Conservation (phyloP, 1,140 invertebrate genomes). For the Heliconius melpomene region DNA sequence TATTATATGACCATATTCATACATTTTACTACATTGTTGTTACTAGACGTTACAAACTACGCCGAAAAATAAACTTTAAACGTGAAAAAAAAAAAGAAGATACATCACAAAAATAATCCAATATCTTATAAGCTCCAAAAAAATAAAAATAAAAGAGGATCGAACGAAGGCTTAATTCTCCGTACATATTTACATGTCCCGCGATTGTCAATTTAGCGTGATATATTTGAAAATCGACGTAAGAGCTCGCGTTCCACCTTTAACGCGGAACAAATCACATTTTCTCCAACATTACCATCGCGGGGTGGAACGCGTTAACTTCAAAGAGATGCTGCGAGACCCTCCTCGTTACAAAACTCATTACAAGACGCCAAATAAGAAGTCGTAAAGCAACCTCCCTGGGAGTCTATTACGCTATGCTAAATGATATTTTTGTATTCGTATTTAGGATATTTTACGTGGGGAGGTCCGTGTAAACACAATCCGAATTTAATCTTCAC, state of each 20-base stretch:
- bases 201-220: conserved; percentile 29
- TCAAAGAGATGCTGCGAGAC: conserved; percentile 56
- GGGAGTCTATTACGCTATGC: conserved; percentile 70
- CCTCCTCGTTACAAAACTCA: conserved; percentile 73
- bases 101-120: not conserved
- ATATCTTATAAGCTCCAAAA: not conserved
- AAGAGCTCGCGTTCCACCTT: conserved; percentile 19
- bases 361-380: conserved; percentile 76
- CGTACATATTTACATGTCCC: conserved; percentile 13
- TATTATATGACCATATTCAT: not conserved
- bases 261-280: conserved; percentile 43
- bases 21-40: too few species aligned
- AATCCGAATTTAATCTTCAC: conserved; percentile 70
- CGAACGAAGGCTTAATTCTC: conserved; percentile 31
- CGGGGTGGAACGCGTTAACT: conserved; percentile 53
- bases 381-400: conserved; percentile 72
- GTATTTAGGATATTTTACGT: conserved; percentile 69
- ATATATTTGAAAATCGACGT: conserved; percentile 26
- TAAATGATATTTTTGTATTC: conserved; percentile 76
- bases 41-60: too few species aligned
- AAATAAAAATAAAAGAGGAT: not conserved
- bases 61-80: too few species aligned
- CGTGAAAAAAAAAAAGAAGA: not conserved
- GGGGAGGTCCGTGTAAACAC: conserved; percentile 66
- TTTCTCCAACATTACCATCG: conserved; percentile 48